Evolutionary conservation across 23 tunicate species (phyloP), one percentile per base, ranked within the genome.

Genomic region (Halocynthia roretzi): DNA sequence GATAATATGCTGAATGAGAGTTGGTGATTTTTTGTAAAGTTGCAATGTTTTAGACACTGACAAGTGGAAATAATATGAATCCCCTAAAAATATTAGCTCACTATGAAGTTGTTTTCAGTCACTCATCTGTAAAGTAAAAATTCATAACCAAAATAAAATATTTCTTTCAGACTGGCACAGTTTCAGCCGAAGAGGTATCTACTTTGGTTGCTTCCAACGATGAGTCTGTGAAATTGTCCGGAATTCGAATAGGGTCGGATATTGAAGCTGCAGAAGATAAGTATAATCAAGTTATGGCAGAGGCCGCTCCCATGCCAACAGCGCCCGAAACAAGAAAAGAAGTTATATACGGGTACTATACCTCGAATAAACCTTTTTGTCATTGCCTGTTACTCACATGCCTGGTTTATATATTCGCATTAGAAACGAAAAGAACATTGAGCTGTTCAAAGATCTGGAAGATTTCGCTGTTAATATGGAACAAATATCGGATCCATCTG

Each of bases 381-480:
- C 21, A 19, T 19, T n/a, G 20, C 14, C 22, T 56, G 44, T 22
- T 56, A 48, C 55, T 11, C 4, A 15, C 17, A 1, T 0, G 2
- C 17, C 14, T 76, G 48, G 2, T 57, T 15, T 56, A 12, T 56
- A 18, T 76, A 10, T 9, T 44, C 15, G 8, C 8, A 15, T 18
- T 23, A 80, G n/a, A 64, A 81, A 83, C 12, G 85, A 81, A 52
- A 82, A 86, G 57, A 86, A 86, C 60, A 86, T 81, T 23, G 82
- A 63, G 58, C 56, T 86, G 50, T 86, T 86, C 80, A 63, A 72
- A 23, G 92, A 86, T 70, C 70, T 86, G 82, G 92, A 86, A 53
- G 68, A 70, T 7, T 81, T 72, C 56, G 92, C 92, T 15, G 85
- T 86, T 62, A 71, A 63, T 22, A 74, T 86, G 85, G 82, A 81